phyloP scores from a whole-genome alignment of 2,888 invertebrate species.

The Dorcus parallelipipedus region DNA sequence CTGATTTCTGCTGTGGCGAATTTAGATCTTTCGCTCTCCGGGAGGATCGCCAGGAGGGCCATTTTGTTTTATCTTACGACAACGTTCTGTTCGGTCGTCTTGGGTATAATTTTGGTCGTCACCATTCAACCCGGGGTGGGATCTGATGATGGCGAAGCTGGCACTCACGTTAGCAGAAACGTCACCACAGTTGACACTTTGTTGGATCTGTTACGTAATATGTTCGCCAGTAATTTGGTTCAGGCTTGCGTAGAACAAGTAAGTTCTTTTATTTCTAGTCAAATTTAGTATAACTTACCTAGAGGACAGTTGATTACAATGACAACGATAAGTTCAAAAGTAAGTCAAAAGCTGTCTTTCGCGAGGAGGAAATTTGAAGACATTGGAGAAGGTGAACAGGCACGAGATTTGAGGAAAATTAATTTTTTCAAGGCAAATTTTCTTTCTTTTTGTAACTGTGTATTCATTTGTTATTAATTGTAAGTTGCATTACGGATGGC shows the following conservation, averaged over 20 bases:
- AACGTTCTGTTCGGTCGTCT: constrained; percentile 64
- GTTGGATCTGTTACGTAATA: constrained; percentile 67
- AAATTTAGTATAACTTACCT: background rate
- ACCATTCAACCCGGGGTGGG: constrained; percentile 60
- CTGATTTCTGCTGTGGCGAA: constrained; percentile 68
- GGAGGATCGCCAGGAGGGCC: constrained; percentile 63
- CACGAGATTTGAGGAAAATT: no score
- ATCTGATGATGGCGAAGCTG: constrained; percentile 17
- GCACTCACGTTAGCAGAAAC: constrained; percentile 41
- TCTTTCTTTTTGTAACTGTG: no score
- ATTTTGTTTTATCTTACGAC: constrained; percentile 67
- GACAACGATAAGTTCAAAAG: no score
- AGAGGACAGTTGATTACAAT: no score
- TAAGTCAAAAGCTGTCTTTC: no score
- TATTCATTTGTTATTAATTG: no score
- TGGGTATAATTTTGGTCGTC: constrained; percentile 68
- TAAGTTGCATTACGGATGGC: no score
- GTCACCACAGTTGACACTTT: constrained; percentile 66
- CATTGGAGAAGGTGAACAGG: no score
- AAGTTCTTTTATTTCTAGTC: constrained; percentile 29
- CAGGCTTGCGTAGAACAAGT: constrained; percentile 60
- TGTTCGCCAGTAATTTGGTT: constrained; percentile 66
- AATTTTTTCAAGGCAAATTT: no score
- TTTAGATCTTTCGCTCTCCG: constrained; percentile 64
- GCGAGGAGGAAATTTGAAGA: no score